These are phyloP conservation scores for Intellagama lesueurii DNA, from an alignment of 2,797 vertebrate species.

Conservation along the genomic window DNA sequence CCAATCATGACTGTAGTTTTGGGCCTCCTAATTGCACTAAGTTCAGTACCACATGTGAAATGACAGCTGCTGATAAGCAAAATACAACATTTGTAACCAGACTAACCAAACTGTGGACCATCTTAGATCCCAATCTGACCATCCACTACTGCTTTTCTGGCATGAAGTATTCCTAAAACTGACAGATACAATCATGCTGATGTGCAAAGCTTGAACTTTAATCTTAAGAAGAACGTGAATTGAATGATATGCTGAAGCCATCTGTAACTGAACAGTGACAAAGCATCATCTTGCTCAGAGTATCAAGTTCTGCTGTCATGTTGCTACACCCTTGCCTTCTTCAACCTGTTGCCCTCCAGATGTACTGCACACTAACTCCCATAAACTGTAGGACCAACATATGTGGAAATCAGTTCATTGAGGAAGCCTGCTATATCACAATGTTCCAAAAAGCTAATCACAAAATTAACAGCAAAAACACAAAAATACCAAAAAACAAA, in stretches of 20 bases:
- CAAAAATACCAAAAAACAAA: not conserved
- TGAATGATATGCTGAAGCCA: not conserved
- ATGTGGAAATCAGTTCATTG: not conserved
- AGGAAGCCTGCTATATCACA: not conserved
- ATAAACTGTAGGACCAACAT: not conserved
- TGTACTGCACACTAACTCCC: not conserved
- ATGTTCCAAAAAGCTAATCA: not conserved
- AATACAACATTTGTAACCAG: not conserved
- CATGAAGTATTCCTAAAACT: not conserved
- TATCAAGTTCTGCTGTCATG: not conserved
- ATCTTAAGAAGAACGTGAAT: not conserved
- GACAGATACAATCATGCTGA: not conserved
- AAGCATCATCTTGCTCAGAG: not conserved
- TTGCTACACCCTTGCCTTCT: not conserved
- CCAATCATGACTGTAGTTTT: not conserved
- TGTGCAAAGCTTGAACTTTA: not conserved
- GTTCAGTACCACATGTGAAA: not conserved
- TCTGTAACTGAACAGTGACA: not conserved
- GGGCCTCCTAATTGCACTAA: not conserved
- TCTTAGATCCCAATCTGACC: not conserved
- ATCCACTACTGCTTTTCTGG: not conserved
- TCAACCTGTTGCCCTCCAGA: not conserved
- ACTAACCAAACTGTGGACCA: slow-evolving; percentile 5
- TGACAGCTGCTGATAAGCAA: not conserved
- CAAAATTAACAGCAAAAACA: not conserved